Evolutionary conservation across 1,140 invertebrate genomes (phyloP).

Genomic region (Bathynomus jamesi): DNA sequence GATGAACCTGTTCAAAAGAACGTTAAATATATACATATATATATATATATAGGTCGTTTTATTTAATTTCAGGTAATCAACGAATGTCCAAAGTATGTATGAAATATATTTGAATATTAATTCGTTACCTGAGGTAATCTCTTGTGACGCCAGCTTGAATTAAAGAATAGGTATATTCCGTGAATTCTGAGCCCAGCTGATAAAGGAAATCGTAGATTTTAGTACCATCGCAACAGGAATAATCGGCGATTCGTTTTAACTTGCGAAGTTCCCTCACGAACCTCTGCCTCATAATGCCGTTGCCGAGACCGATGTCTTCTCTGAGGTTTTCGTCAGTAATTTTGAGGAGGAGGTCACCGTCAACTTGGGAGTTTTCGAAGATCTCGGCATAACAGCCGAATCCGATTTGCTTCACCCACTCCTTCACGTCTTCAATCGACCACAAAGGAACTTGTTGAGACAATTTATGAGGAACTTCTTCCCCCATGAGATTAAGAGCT

Average conservation of each 20-base stretch:
- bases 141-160: conserved; percentile 89
- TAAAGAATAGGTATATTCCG: conserved; percentile 95
- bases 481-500: conserved; percentile 87
- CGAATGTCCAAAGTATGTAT: too few species aligned
- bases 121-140: conserved; percentile 57
- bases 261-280: conserved; percentile 91
- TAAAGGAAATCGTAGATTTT: conserved; percentile 86
- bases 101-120: too few species aligned
- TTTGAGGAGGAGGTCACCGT: conserved; percentile 93
- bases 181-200: conserved; percentile 78
- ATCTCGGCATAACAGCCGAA: conserved; percentile 73
- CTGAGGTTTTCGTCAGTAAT: conserved; percentile 84
- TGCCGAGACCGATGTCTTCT: conserved; percentile 85
- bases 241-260: conserved; percentile 94
- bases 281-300: conserved; percentile 85
- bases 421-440: conserved; percentile 89
- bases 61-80: too few species aligned
- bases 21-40: not conserved
- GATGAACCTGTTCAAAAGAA: not conserved
- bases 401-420: conserved; percentile 97
- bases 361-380: conserved; percentile 86
- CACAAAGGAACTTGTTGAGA: conserved; percentile 97
- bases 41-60: not conserved
- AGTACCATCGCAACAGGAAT: conserved; percentile 84
- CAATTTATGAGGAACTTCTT: conserved; percentile 92